Percentiles rank a stretch among this genome's conserved stretches.
Conservation (phyloP, 2,113 vertebrate species). For the cat (Felis catus) region F.catus_Fca126_mat1.0 CM031417.1:115630001-115630500, state of each 20-base stretch:
- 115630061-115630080: not conserved
- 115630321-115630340: not conserved
- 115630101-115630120: not conserved
- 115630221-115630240: not conserved
- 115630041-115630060: not conserved
- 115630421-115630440: not conserved
- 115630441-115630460: not conserved
- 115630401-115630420: not conserved
- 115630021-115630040: not conserved
- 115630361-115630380: not conserved
- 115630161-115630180: not conserved
- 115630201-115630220: not conserved
- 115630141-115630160: not conserved
- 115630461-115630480: not conserved
- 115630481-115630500: not conserved
- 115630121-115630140: not conserved
- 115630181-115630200: not conserved
- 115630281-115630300: not conserved
- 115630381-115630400: not conserved
- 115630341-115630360: not conserved
- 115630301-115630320: not conserved
- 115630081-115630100: not conserved
- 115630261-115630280: not conserved
- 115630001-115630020: not conserved
- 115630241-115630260: not conserved